phyloP scores from a whole-genome alignment of 2,113 vertebrate genomes.

The Misgurnus mizolepis region DNA sequence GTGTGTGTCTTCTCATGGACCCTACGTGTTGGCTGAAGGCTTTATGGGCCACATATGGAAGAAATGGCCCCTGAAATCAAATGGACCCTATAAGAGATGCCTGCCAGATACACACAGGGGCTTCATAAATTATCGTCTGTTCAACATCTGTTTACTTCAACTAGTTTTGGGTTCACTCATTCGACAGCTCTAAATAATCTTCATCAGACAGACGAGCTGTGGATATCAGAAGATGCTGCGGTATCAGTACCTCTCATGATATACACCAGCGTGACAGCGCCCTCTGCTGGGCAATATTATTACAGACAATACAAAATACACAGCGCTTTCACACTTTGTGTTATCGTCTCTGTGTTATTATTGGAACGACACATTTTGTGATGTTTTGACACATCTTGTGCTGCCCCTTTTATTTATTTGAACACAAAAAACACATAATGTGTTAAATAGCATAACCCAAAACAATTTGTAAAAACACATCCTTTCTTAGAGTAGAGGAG shows the following conservation, averaged over 20 bases:
- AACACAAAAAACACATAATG: too few relatives aligned
- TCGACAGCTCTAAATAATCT: background rate
- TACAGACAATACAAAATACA: background rate
- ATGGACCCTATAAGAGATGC: conserved; percentile 14
- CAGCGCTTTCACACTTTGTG: background rate
- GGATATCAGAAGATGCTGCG: background rate
- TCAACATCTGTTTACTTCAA: conserved; percentile 15
- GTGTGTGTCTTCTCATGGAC: background rate
- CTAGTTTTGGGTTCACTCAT: background rate
- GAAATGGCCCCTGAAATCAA: conserved; percentile 24
- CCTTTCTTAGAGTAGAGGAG: too few relatives aligned
- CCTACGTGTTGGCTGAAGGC: conserved; percentile 1
- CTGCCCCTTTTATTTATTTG: too few relatives aligned
- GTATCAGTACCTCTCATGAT: background rate
- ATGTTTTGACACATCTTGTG: too few relatives aligned
- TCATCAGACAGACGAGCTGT: background rate
- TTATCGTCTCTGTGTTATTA: too few relatives aligned
- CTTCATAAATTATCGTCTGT: background rate
- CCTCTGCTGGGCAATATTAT: conserved; percentile 20
- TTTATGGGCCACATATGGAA: conserved; percentile 6
- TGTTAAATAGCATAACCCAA: too few relatives aligned
- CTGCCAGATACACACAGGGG: conserved; percentile 23
- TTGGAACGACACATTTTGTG: too few relatives aligned
- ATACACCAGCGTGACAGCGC: background rate
- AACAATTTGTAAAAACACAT: too few relatives aligned